phyloP scores from a whole-genome alignment of 2,797 vertebrate genomes.

The Rhinogobio ventralis region DNA sequence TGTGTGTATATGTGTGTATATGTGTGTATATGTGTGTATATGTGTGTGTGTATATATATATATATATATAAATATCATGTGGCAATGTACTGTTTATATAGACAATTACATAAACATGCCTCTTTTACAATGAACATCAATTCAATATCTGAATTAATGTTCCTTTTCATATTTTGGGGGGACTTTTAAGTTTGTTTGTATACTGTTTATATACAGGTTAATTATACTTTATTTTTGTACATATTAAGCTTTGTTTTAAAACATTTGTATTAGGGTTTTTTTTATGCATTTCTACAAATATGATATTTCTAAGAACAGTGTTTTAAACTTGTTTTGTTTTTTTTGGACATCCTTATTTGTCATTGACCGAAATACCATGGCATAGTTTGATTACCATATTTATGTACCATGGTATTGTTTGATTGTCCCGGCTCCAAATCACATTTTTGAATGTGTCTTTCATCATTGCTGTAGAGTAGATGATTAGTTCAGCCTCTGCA shows the following conservation, averaged over 20 bases:
- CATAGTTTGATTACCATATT: neutral
- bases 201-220: neutral
- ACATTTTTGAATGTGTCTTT: neutral
- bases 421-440: neutral
- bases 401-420: neutral
- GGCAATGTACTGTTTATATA: neutral
- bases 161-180: neutral
- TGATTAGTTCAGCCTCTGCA: slow-evolving; percentile 4
- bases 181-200: neutral
- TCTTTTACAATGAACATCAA: neutral
- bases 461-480: neutral
- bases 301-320: neutral
- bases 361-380: neutral
- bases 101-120: neutral
- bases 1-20: no score
- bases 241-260: neutral
- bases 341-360: neutral
- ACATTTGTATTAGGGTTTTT: neutral
- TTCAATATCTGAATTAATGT: neutral
- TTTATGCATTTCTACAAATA: neutral
- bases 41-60: no score
- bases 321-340: neutral
- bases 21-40: no score
- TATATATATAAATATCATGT: no score
- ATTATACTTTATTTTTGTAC: neutral